A percentile compares a stretch with the other conserved stretches of the same genome.
Conservation (phyloP, 2,797 vertebrate genomes). For the Catamblyrhynchus diadema region DNA sequence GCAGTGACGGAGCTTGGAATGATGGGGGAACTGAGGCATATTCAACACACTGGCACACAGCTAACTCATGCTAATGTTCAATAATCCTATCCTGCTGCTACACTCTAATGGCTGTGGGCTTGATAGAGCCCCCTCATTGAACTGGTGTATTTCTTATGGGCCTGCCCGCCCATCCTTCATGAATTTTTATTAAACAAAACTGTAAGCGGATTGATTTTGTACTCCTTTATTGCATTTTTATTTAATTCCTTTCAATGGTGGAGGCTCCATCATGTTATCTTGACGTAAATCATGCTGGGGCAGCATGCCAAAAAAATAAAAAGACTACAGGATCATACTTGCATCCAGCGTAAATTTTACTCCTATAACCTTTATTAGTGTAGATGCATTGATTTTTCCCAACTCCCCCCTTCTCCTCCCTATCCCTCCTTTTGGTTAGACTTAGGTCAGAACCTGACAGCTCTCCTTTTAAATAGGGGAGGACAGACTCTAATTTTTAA, state of each 20-base stretch:
- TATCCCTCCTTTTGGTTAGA: conserved; percentile 41
- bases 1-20: conserved; percentile 55
- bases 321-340: conserved; percentile 73
- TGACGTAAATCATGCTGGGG: conserved; percentile 76
- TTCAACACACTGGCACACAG: conserved; percentile 61
- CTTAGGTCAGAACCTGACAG: conserved; percentile 66
- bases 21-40: conserved; percentile 67
- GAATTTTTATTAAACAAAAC: conserved; percentile 99
- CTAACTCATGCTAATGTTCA: conserved; percentile 63
- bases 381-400: conserved; percentile 75
- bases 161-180: conserved; percentile 92
- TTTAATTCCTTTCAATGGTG: conserved; percentile 90
- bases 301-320: conserved; percentile 74
- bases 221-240: conserved; percentile 98
- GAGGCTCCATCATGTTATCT: conserved; percentile 79
- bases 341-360: conserved; percentile 75
- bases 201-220: conserved; percentile 99
- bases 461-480: conserved; percentile 59
- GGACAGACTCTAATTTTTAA: background rate
- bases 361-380: conserved; percentile 76
- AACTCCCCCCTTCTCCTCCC: background rate
- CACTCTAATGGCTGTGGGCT: conserved; percentile 52
- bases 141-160: conserved; percentile 88
- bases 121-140: conserved; percentile 73
- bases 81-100: conserved; percentile 60